Evolutionary conservation across 64 coral and sea anemone genomes (phyloP), one percentile per base, ranked within the genome.

Genomic region (Montipora sp.): DNA sequence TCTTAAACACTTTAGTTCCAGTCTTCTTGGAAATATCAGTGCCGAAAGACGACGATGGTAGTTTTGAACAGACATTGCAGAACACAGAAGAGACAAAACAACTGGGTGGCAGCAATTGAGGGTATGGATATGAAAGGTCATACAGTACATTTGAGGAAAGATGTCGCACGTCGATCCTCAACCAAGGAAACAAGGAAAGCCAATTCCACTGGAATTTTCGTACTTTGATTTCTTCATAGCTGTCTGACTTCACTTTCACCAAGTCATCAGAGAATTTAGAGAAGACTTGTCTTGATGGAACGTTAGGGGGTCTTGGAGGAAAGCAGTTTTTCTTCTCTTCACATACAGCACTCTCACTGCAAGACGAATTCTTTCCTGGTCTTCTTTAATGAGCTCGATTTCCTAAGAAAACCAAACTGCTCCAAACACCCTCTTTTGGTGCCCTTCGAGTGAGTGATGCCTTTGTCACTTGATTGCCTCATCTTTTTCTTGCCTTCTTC

Each of bases 1-100:
- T 71, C 78, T 90, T 90, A 16, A 80, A 90, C 8, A 80, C 50
- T 48, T 51, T 80, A 5, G 76, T 12, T 70, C 77, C 88, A 90
- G 59, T 80, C 68, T 51, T 90, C 51, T 90, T 66, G 11, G 57
- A 43, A 65, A 83, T 83, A 13, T 65, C 75, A n/a, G 49, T 48
- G 47, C 61, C 59, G 15, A 44, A 78, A 1, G 55, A 77, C 47
- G 71, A 19, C 75, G 0, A 20, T 21, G 55, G 12, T 7, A 3
- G 75, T 14, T 90, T 58, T 1, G 74, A 90, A 77, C 74, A 77
- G 0, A 59, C 10, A 74, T 1, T 11, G 13, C 71, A 65, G 27
- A 16, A 83, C 80, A 83, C 47, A 16, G 80, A 83, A 1, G 3
- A 27, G 58, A 59, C 75, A 9, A 3, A 13, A 77, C 44, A 60